Base-by-base conservation (phyloP, 2,888 invertebrate genomes). In the Pyralis farinalis region DNA sequence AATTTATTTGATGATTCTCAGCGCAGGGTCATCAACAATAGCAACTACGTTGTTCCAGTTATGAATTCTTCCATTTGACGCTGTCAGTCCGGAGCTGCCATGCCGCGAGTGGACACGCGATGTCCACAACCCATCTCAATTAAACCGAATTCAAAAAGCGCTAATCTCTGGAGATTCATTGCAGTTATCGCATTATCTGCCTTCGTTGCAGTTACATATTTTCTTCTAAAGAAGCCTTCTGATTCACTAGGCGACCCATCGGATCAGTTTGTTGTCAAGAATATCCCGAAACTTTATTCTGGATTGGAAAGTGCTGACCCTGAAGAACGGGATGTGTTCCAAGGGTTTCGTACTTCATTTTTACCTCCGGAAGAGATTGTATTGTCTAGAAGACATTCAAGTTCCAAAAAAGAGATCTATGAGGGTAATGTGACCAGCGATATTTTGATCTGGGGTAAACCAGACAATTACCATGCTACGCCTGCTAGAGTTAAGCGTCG, bases 271-370 rank as follows among this genome's bases (percentile, higher is more conserved):
- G 63, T 71, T 8, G 63, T 80, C 20, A 79, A 72, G 53, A 76
- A 67, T 31, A 70, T 84, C n/a, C 86, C 87, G 1, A 71, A 68
- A 51, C 51, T 66, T 6, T 88, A 83, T 48, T 77, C 73, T 1
- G 71, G 65, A 21, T 64, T 82, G 22, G 90, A 90, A 55, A 59
- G 64, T 7, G 61, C 77, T 1, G 80, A 91, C 50, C 75, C 90
- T 9, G 92, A 92, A 42, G 92, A 92, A 43, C 77, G 91, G 38
- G 91, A 91, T 34, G 77, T 93, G 0, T 89, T 92, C 59, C 85
- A 90, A 51, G 93, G 92, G 47, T 90, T 91, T 37, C 88, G 91
- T 34, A 93, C 93, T 0, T 92, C 92, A 9, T 93, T 92, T 55
- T 68, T 92, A 30, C 92, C 93, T 0, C 73, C 79, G 0, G 91